Conservation (phyloP, 2,113 vertebrate species). For the Gorsachius goisagi region DNA sequence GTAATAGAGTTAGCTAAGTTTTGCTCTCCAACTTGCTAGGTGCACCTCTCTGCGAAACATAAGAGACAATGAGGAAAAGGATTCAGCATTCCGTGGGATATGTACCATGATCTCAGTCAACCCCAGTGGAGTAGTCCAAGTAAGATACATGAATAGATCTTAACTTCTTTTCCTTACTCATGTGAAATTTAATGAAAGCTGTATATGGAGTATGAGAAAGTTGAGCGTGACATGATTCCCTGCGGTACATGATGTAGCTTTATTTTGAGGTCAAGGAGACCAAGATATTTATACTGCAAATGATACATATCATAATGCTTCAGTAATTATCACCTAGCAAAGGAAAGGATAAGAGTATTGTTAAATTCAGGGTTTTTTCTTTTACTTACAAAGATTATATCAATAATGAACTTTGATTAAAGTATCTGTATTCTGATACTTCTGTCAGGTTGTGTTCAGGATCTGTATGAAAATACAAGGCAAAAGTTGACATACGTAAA, state of each 20-base stretch:
- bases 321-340: background rate
- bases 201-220: background rate
- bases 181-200: background rate
- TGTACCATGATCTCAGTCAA: constrained; percentile 98
- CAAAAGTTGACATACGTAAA: background rate
- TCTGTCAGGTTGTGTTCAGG: background rate
- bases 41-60: constrained; percentile 97
- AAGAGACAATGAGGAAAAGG: constrained; percentile 98
- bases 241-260: background rate
- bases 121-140: constrained; percentile 96
- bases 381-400: background rate
- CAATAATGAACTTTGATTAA: background rate
- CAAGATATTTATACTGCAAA: background rate
- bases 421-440: background rate
- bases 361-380: background rate
- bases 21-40: constrained; percentile 79
- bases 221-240: background rate
- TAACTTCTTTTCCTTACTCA: background rate
- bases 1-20: background rate
- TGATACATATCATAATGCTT: background rate
- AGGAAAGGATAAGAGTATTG: background rate
- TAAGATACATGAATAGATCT: constrained; percentile 66
- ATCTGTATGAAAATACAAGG: background rate
- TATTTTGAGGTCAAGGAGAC: background rate
- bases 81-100: constrained; percentile 96